Percentiles rank a stretch among this genome's conserved stretches.
phyloP scores from a whole-genome alignment of 2,888 invertebrate species.

The Rhagium mordax region DNA sequence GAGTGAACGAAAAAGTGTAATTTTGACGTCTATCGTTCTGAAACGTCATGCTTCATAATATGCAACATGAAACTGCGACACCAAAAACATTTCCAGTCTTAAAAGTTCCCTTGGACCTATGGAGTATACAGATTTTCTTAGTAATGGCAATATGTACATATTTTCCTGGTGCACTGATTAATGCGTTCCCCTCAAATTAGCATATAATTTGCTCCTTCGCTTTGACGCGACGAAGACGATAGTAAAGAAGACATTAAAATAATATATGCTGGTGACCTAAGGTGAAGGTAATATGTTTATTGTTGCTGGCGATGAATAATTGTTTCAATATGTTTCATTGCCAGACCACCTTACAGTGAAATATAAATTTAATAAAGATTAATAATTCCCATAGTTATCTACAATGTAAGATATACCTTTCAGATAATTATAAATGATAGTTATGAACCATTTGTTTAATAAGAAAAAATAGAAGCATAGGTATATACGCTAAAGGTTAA shows the following conservation, averaged over 20 bases:
- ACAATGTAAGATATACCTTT: constrained; percentile 8
- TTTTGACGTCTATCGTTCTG: too few relatives aligned
- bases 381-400: constrained; percentile 12
- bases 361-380: constrained; percentile 26
- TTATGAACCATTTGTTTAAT: constrained; percentile 16
- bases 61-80: too few relatives aligned
- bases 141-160: too few relatives aligned
- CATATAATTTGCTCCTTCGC: not conserved
- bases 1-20: too few relatives aligned
- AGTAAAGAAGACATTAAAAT: not conserved
- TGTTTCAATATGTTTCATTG: not conserved
- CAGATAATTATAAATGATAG: constrained; percentile 22
- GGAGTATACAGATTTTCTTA: too few relatives aligned
- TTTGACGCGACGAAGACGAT: not conserved
- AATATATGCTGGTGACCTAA: not conserved
- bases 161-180: not conserved
- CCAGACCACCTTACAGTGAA: constrained; percentile 10
- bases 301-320: constrained; percentile 11
- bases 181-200: not conserved
- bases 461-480: constrained; percentile 11
- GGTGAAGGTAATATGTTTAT: constrained; percentile 8
- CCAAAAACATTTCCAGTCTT: too few relatives aligned
- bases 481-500: not conserved
- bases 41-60: too few relatives aligned
- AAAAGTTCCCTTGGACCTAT: too few relatives aligned